Percentiles rank a stretch among this genome's conserved stretches.
These are phyloP conservation scores for Plagodis dolabraria DNA, from an alignment of 2,888 invertebrate genomes.

Conservation along the genomic window DNA sequence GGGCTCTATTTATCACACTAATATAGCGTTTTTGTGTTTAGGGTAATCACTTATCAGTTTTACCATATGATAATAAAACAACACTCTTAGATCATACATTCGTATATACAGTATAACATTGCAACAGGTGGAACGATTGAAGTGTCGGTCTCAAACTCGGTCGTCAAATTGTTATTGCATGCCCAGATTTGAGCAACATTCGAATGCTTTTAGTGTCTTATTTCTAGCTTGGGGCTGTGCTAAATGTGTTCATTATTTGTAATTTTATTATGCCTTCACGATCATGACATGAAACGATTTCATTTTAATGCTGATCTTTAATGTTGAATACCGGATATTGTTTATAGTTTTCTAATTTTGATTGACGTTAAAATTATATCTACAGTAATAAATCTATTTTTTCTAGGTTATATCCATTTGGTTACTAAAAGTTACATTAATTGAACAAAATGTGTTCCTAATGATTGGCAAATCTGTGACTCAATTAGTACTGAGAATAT, in stretches of 20 bases:
- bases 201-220: slow-evolving; percentile 13
- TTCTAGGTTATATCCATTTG: too few relatives aligned
- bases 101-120: too few relatives aligned
- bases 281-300: too few relatives aligned
- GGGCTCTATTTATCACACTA: too few relatives aligned
- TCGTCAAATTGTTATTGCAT: background rate
- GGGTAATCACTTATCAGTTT: too few relatives aligned
- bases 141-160: background rate
- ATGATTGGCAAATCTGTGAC: background rate
- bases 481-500: background rate
- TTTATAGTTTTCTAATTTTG: background rate
- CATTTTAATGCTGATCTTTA: background rate
- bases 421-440: too few relatives aligned
- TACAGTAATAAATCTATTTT: background rate
- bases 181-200: slow-evolving; percentile 11
- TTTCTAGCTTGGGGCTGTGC: slow-evolving; percentile 7
- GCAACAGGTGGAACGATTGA: too few relatives aligned
- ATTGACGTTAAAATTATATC: background rate
- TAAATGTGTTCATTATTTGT: slow-evolving; percentile 21
- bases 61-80: too few relatives aligned
- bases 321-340: background rate
- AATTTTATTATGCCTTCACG: slow-evolving; percentile 11
- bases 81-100: too few relatives aligned
- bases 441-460: too few relatives aligned
- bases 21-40: too few relatives aligned